Evolutionary conservation across 2,113 vertebrate genomes (phyloP).

Genomic region (Myiopsitta monachus): DNA sequence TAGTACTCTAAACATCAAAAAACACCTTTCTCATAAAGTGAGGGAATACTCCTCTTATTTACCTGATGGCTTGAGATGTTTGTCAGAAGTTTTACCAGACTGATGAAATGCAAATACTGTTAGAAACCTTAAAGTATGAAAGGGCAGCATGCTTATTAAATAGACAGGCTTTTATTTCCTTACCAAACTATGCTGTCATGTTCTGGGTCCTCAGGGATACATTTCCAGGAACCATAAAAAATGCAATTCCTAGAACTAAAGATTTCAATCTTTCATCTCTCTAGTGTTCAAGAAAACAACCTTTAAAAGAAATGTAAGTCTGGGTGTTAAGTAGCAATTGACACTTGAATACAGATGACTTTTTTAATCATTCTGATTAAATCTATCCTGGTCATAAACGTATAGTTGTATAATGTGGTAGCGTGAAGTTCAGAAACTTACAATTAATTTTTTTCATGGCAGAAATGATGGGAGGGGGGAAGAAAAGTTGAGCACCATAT

Average conservation of each 20-base stretch:
- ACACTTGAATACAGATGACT: neutral
- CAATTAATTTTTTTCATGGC: neutral
- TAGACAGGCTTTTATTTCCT: slow-evolving; percentile 43
- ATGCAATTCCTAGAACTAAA: slow-evolving; percentile 21
- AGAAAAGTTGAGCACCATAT: neutral
- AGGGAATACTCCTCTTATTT: neutral
- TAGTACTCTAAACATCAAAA: slow-evolving; percentile 54
- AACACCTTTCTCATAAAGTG: neutral
- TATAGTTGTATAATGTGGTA: neutral
- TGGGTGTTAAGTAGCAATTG: slow-evolving; percentile 32
- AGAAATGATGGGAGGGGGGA: neutral
- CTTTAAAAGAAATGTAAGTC: slow-evolving; percentile 1
- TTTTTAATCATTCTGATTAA: slow-evolving; percentile 20
- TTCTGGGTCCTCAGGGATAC: slow-evolving; percentile 34
- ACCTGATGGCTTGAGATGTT: neutral
- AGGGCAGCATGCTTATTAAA: slow-evolving; percentile 17
- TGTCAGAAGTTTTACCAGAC: neutral
- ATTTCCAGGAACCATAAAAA: slow-evolving; percentile 42
- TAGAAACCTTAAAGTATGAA: slow-evolving; percentile 40
- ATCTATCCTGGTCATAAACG: slow-evolving; percentile 1
- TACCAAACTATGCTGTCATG: slow-evolving; percentile 21
- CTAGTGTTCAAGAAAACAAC: neutral
- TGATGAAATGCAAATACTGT: slow-evolving; percentile 29
- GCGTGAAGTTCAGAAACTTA: neutral
- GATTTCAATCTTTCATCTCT: slow-evolving; percentile 51